These are phyloP conservation scores for Prorops nasuta DNA, from an alignment of 1,140 invertebrate genomes.

Conservation along the genomic window DNA sequence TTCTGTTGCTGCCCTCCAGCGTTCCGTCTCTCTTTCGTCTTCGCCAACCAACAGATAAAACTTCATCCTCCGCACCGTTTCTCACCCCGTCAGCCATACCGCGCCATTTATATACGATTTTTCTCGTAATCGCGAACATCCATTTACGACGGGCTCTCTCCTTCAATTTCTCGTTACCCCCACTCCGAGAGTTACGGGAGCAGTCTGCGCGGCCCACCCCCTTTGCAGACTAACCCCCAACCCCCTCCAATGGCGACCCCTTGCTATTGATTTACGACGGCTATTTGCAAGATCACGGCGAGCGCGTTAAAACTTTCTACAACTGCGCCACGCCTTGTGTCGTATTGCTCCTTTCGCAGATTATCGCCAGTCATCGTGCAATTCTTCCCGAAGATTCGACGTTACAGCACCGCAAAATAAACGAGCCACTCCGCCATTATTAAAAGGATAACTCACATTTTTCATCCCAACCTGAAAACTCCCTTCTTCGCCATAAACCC, in stretches of 20 bases:
- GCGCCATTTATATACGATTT: constrained; percentile 51
- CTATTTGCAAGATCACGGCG: constrained; percentile 52
- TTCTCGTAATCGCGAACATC: constrained; percentile 51
- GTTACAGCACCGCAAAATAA: constrained; percentile 1
- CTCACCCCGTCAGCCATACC: constrained; percentile 18
- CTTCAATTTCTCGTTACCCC: constrained; percentile 50
- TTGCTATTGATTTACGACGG: constrained; percentile 49
- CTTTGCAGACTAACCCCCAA: constrained; percentile 2
- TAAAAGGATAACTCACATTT: background rate
- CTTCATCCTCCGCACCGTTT: constrained; percentile 32
- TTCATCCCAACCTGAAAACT: too few species aligned
- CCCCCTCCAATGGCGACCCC: constrained; percentile 14
- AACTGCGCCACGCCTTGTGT: constrained; percentile 36
- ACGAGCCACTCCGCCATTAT: background rate
- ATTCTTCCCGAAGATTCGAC: constrained; percentile 22
- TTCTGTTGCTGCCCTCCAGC: constrained; percentile 1
- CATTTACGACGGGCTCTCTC: constrained; percentile 46
- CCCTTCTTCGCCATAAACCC: too few species aligned
- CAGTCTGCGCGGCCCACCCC: constrained; percentile 1
- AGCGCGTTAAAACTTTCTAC: constrained; percentile 46
- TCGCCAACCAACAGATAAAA: constrained; percentile 36
- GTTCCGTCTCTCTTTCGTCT: constrained; percentile 4
- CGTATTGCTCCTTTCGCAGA: constrained; percentile 22
- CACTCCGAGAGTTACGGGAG: constrained; percentile 10
- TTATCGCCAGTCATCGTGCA: constrained; percentile 29